phyloP scores from a whole-genome alignment of 2,113 vertebrate genomes.

The Glaucidium brasilianum region DNA sequence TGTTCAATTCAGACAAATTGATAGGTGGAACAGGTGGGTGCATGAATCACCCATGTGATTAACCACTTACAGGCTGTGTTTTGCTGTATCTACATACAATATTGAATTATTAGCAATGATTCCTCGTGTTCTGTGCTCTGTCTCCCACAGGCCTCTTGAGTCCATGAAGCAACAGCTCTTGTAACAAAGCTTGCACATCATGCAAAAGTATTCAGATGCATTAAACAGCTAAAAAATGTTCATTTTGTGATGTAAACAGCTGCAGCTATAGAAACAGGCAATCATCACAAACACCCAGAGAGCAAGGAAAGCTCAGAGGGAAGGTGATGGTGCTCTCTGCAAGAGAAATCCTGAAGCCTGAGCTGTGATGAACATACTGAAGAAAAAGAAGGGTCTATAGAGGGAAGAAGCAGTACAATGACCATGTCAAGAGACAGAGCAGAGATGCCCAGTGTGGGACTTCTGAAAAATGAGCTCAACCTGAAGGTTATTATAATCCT shows the following conservation, averaged over 20 bases:
- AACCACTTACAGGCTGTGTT: background rate
- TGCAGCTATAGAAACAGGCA: background rate
- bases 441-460: background rate
- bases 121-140: background rate
- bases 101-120: background rate
- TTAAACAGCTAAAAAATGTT: background rate
- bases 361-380: background rate
- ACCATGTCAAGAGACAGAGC: background rate
- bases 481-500: background rate
- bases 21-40: background rate
- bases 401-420: background rate
- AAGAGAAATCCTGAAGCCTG: background rate
- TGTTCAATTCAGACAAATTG: background rate
- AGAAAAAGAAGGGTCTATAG: background rate
- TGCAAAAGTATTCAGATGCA: background rate
- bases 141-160: background rate
- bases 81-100: background rate
- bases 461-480: background rate
- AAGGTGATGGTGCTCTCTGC: fast-evolving
- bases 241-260: background rate
- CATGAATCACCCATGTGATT: background rate
- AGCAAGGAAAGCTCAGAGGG: background rate
- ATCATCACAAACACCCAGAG: background rate
- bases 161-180: background rate
- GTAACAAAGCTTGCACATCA: background rate